Percentiles rank a stretch among this genome's conserved stretches.
phyloP scores from a whole-genome alignment of 2,888 invertebrate species.

The Cheilosia grossa region DNA sequence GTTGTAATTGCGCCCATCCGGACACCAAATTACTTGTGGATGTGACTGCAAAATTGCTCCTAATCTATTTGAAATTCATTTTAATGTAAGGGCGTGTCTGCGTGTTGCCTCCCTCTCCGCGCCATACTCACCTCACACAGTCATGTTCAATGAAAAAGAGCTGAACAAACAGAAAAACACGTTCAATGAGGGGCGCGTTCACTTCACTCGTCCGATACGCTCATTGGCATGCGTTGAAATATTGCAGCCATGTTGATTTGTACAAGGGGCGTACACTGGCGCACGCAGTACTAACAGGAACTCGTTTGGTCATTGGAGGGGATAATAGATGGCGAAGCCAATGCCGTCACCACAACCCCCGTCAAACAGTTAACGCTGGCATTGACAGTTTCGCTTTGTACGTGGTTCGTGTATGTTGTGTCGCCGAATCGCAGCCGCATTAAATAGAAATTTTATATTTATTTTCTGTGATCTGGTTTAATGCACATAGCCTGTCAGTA shows the following conservation, averaged over 20 bases:
- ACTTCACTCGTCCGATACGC: constrained; percentile 37
- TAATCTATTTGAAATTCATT: constrained; percentile 74
- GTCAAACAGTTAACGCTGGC: constrained; percentile 12
- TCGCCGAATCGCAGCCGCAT: constrained; percentile 18
- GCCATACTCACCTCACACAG: constrained; percentile 7
- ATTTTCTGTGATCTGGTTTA: constrained; percentile 6
- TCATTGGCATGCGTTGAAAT: constrained; percentile 70
- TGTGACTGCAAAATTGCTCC: constrained; percentile 66
- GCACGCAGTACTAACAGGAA: constrained; percentile 56
- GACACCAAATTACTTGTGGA: constrained; percentile 42
- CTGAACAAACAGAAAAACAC: constrained; percentile 57
- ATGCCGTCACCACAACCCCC: constrained; percentile 55
- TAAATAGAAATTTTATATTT: constrained; percentile 1
- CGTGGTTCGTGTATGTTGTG: constrained; percentile 66
- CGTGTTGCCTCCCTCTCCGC: constrained; percentile 32
- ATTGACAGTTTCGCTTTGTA: constrained; percentile 68
- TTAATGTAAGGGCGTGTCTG: constrained; percentile 69
- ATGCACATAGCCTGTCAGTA: constrained; percentile 21
- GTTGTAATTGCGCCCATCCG: constrained; percentile 66
- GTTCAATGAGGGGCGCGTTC: constrained; percentile 49
- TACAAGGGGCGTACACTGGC: constrained; percentile 64
- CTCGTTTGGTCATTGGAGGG: constrained; percentile 61
- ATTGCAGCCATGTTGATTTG: constrained; percentile 73
- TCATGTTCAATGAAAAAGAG: background rate
- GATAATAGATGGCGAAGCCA: constrained; percentile 51